Evolutionary conservation across 35 echinoderm and acorn worm genomes (phyloP).

Genomic region (Lytechinus variegatus): DNA sequence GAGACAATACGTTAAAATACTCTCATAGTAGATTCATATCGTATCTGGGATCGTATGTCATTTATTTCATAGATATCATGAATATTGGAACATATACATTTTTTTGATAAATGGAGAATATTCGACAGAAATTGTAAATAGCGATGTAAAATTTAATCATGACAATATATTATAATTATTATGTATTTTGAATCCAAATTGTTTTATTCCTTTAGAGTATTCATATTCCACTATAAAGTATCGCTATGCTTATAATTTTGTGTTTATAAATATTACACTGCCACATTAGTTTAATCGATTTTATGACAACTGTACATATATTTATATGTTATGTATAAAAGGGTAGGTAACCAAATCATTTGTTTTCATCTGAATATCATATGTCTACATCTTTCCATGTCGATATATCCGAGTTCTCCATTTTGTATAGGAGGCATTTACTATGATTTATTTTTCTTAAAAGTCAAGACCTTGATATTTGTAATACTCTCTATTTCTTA

Average conservation of each 20-base stretch:
- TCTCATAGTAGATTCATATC: neutral
- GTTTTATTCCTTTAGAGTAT: conserved; percentile 20
- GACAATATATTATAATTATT: neutral
- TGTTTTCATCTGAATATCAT: neutral
- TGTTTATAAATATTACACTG: conserved; percentile 5
- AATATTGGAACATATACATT: neutral
- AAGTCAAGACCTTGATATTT: neutral
- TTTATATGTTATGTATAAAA: conserved; percentile 42
- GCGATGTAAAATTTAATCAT: conserved; percentile 3
- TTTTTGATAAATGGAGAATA: neutral
- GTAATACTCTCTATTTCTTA: neutral
- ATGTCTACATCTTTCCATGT: neutral
- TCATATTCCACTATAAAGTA: neutral
- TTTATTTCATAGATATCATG: neutral
- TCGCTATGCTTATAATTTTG: conserved; percentile 1
- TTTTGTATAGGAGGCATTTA: neutral
- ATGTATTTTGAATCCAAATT: neutral
- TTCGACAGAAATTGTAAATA: neutral
- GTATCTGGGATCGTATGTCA: neutral
- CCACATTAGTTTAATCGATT: neutral
- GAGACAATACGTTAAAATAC: neutral
- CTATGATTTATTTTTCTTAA: neutral
- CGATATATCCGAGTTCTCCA: neutral
- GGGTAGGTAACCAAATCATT: neutral
- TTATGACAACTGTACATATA: conserved; percentile 40